Evolutionary conservation across 2,113 vertebrate genomes (phyloP), one percentile per base, ranked within the genome.

Genomic region (Diadophis punctatus): DNA sequence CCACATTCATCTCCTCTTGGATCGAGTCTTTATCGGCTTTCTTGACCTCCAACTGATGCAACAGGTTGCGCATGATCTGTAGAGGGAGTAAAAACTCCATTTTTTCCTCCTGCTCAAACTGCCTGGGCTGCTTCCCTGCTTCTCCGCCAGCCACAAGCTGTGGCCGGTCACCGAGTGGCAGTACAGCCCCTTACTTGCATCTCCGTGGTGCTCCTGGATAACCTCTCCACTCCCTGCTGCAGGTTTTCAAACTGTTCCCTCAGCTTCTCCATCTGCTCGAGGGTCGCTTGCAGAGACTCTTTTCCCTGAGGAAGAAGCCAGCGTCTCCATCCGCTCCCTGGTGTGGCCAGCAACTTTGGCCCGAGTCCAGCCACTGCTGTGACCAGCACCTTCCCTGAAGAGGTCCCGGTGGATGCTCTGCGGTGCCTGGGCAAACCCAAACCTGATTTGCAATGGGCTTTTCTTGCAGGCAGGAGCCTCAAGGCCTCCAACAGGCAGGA

Each of bases 11-110:
- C 68, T 96, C 94, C 91, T 96, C 49, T 63, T 96, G 91, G 49
- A 96, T 52, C 6, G 12, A 51, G 8, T 3, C 93, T 51, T 94
- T 95, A 88, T 97, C 95, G 2, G 58, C 95, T 88, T 97, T 97
- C 43, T 85, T 94, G 90, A 22, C 34, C 1, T 95, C 94, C 93
- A 97, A 60, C 27, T 92, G 92, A 89, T 94, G 89, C 1, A 96
- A 85, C 58, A 93, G 93, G 39, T 30, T 2, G 0, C 3, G 23
- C 27, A 95, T 86, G 25, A 58, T 91, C 94, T 95, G 30, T 20
- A 23, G 34, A 8, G 0, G 53, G 0, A 1, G 18, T 39, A 87
- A 56, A 91, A 89, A 34, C 87, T 22, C 11, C 9, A 22, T 9
- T 22, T 39, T 22, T 22, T 1, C 7, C 18, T 22, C 18, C 3